These are phyloP conservation scores for Neelides folsomi DNA, from an alignment of 2,888 invertebrate species.

Conservation along the genomic window DNA sequence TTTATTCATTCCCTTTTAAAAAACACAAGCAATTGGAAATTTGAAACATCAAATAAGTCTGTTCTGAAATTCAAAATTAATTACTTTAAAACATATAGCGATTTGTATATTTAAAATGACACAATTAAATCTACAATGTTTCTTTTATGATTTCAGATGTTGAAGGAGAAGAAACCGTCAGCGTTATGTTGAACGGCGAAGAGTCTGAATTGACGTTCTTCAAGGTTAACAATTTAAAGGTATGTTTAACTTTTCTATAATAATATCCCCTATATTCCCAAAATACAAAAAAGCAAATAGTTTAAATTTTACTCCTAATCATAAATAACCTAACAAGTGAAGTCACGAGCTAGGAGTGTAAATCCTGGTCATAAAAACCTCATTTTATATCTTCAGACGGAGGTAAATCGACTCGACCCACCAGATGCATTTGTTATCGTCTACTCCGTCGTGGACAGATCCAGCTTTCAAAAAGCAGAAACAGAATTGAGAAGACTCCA, in stretches of 20 bases:
- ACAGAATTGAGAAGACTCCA: conserved; percentile 62
- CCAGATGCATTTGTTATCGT: conserved; percentile 78
- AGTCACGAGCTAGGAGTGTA: no score
- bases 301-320: no score
- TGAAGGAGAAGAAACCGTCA: conserved; percentile 69
- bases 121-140: no score
- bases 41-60: no score
- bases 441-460: conserved; percentile 82
- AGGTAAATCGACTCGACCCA: conserved; percentile 54
- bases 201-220: conserved; percentile 83
- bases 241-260: conserved; percentile 39
- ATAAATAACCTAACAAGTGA: no score
- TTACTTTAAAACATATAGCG: no score
- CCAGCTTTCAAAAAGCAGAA: conserved; percentile 70
- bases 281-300: background rate
- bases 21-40: no score
- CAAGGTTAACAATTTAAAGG: conserved; percentile 58
- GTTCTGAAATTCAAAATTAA: no score
- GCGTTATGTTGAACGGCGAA: conserved; percentile 81
- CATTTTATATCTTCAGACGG: conserved; percentile 46
- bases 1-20: no score
- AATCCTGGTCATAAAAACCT: no score
- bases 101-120: no score
- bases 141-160: conserved; percentile 47
- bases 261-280: background rate